Percentiles rank a stretch among this genome's conserved stretches.
Evolutionary conservation across 2,888 invertebrate genomes (phyloP).

Genomic region (Xanthorhoe spadicearia): DNA sequence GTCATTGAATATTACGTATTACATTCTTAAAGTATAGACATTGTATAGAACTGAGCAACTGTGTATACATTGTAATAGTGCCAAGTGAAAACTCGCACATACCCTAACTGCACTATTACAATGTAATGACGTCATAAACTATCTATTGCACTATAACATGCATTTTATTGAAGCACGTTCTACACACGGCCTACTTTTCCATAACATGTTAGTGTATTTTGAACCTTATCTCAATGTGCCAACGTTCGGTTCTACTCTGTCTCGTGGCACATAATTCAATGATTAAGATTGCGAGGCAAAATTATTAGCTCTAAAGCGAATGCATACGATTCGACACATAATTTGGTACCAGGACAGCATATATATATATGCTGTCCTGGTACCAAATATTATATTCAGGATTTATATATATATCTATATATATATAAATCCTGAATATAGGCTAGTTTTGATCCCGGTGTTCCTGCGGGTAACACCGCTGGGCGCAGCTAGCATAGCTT

Average conservation of each 20-base stretch:
- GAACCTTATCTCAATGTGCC: slow-evolving; percentile 16
- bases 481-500: too few relatives aligned
- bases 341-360: not conserved
- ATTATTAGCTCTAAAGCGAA: slow-evolving; percentile 17
- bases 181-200: slow-evolving; percentile 23
- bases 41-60: not conserved
- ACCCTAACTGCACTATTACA: slow-evolving; percentile 24
- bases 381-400: too few relatives aligned
- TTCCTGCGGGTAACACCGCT: too few relatives aligned
- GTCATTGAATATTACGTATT: too few relatives aligned
- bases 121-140: slow-evolving; percentile 36
- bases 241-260: slow-evolving; percentile 1
- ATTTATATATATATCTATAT: too few relatives aligned
- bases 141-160: slow-evolving; percentile 34
- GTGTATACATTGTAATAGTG: slow-evolving; percentile 1
- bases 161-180: slow-evolving; percentile 39
- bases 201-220: slow-evolving; percentile 14
- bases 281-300: slow-evolving; percentile 14
- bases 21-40: too few relatives aligned
- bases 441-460: too few relatives aligned
- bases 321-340: slow-evolving; percentile 13
- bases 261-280: slow-evolving; percentile 17
- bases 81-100: slow-evolving; percentile 15
- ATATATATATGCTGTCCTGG: too few relatives aligned
- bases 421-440: too few relatives aligned